Evolutionary conservation across 2,113 vertebrate genomes (phyloP), one percentile per base, ranked within the genome.

Genomic region (Pseudolaguvia tuberculata): DNA sequence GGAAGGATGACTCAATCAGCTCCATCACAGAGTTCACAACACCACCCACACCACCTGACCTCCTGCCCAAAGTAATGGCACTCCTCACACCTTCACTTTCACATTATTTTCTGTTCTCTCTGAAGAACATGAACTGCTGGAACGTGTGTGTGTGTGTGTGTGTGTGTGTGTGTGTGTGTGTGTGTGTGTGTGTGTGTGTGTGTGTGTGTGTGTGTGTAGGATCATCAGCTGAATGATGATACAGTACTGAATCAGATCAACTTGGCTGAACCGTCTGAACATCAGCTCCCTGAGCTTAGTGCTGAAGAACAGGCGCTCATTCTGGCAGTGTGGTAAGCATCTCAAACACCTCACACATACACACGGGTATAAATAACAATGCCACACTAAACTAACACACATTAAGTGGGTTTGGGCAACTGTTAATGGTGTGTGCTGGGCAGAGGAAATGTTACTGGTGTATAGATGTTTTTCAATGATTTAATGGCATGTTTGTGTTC

Each of bases 281-380:
- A 93, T 77, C 86, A 88, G 77, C 76, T 94, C n/a, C 95, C 94
- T 15, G 91, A 96, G 65, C 86, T 99, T 0, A 92, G 88, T 15
- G 96, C 93, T 0, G 97, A 98, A 81, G 96, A 99, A 81, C 95
- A 98, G 83, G 95, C 94, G 17, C 88, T 98, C 76, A 89, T 98
- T 75, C 93, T 99, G 80, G 96, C 92, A 48, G 59, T 96, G 80
- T 99, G 96, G 97, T 99, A 85, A 87, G 91, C 31, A n/a, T 52
- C 65, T 47, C 61, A 6, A 8, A 13, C 59, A 39, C 13, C 39
- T 42, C 65, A 47, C 61, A 6, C 6, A 13, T 31, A 39, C 13
- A 20, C 39, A 11, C 4, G 3, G 27, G 8, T 15, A 58, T 29
- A 17, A 31, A 31, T 31, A 35, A 61, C 4, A 2, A n/a, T n/a